Percentiles rank a stretch among this genome's conserved stretches.
Conservation (phyloP, 2,888 invertebrate species). For the Calephelis perditalis region DNA sequence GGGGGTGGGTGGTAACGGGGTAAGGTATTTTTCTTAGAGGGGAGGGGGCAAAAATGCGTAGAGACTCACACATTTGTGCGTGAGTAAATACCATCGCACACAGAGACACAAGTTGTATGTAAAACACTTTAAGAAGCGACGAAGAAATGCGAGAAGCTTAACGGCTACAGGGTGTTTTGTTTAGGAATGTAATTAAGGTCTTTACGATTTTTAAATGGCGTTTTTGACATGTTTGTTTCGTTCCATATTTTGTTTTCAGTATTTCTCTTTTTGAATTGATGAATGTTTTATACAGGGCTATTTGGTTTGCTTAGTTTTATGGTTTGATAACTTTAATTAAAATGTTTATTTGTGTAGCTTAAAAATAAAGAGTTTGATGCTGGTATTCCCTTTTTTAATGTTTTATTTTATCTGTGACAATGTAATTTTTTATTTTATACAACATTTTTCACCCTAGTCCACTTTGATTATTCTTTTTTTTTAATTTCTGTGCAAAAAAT, state of each 20-base stretch:
- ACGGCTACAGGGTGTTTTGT: conserved; percentile 55
- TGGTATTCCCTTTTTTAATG: no score
- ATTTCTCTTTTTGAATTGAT: background rate
- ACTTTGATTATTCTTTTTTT: no score
- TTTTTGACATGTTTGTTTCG: conserved; percentile 5
- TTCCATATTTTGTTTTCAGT: conserved; percentile 4
- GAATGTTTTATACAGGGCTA: background rate
- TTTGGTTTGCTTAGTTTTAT: no score
- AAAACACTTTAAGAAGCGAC: conserved; percentile 78
- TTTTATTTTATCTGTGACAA: no score
- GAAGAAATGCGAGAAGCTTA: conserved; percentile 78
- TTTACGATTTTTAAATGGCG: conserved; percentile 12
- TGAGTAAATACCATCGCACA: conserved; percentile 72
- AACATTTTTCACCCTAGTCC: no score
- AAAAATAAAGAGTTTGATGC: no score
- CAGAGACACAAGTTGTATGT: conserved; percentile 62
- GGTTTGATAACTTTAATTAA: no score
- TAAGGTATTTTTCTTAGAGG: conserved; percentile 48
- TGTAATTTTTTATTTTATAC: no score
- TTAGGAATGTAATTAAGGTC: conserved; percentile 14
- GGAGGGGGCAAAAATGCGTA: conserved; percentile 70
- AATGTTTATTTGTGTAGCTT: no score
- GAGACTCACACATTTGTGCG: conserved; percentile 72
- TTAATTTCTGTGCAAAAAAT: no score
- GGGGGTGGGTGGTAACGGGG: conserved; percentile 58